phyloP scores from a whole-genome alignment of 2,797 vertebrate species.

The Intellagama lesueurii region DNA sequence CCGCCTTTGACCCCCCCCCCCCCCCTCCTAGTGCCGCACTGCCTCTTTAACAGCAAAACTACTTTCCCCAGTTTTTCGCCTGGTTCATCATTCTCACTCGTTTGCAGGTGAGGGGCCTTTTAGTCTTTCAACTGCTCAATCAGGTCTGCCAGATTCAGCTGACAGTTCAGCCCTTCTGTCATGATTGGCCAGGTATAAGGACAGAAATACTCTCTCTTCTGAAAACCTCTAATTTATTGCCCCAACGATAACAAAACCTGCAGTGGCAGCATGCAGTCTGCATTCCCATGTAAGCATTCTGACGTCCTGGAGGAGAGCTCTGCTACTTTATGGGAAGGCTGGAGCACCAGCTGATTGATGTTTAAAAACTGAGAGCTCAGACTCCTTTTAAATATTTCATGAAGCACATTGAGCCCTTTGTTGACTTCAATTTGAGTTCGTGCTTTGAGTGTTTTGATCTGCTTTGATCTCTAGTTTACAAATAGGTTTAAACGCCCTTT shows the following conservation, averaged over 20 bases:
- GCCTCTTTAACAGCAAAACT: not conserved
- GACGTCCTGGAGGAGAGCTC: not conserved
- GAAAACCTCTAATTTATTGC: not conserved
- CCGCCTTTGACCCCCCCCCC: not conserved
- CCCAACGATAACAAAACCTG: no score
- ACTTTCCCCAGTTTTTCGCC: not conserved
- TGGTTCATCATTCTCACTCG: not conserved
- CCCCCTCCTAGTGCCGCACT: not conserved
- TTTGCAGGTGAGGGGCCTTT: not conserved
- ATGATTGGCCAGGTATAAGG: no score
- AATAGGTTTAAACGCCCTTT: not conserved
- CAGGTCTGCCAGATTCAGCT: not conserved
- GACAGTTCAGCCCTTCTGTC: not conserved
- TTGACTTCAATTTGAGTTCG: not conserved
- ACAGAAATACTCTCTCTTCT: no score
- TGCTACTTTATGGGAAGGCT: not conserved
- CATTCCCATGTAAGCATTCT: not conserved
- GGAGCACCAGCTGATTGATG: not conserved
- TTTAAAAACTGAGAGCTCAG: not conserved
- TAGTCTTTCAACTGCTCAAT: not conserved
- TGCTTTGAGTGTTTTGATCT: not conserved
- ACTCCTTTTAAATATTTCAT: not conserved
- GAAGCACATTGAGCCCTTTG: not conserved
- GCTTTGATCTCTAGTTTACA: not conserved
- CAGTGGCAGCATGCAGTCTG: not conserved